A percentile compares a stretch with the other conserved stretches of the same genome.
phyloP scores from a whole-genome alignment of 1,140 invertebrate species.

The Monomorium pharaonis region DNA sequence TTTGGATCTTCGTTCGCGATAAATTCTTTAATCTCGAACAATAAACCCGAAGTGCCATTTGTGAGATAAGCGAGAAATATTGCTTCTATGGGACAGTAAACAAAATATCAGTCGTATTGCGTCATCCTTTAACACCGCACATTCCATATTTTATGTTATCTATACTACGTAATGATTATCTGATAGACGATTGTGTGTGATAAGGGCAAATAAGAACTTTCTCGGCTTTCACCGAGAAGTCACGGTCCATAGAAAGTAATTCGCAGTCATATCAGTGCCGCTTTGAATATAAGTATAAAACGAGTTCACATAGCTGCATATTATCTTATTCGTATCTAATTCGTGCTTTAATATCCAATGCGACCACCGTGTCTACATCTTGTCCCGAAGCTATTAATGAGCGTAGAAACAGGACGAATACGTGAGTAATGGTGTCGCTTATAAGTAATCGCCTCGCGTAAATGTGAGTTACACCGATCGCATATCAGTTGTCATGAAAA shows the following conservation, averaged over 20 bases:
- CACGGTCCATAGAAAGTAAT: conserved; percentile 41
- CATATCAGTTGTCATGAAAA: conserved; percentile 42
- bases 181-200: neutral
- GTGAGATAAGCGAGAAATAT: neutral
- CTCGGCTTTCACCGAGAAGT: conserved; percentile 47
- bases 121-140: neutral
- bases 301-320: neutral
- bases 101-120: conserved; percentile 17
- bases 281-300: conserved; percentile 5
- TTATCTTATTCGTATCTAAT: conserved; percentile 27
- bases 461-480: neutral
- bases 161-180: conserved; percentile 38
- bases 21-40: neutral
- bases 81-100: neutral
- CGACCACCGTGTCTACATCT: neutral
- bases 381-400: conserved; percentile 19
- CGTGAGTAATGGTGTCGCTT: conserved; percentile 50
- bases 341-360: neutral
- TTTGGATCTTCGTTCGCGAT: neutral
- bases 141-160: neutral
- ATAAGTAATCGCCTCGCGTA: conserved; percentile 53
- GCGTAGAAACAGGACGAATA: conserved; percentile 13
- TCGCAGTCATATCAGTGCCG: neutral
- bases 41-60: neutral
- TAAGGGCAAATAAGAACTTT: conserved; percentile 28